Base-by-base conservation (phyloP, 1,140 invertebrate genomes). In the Bradysia coprophila region DNA sequence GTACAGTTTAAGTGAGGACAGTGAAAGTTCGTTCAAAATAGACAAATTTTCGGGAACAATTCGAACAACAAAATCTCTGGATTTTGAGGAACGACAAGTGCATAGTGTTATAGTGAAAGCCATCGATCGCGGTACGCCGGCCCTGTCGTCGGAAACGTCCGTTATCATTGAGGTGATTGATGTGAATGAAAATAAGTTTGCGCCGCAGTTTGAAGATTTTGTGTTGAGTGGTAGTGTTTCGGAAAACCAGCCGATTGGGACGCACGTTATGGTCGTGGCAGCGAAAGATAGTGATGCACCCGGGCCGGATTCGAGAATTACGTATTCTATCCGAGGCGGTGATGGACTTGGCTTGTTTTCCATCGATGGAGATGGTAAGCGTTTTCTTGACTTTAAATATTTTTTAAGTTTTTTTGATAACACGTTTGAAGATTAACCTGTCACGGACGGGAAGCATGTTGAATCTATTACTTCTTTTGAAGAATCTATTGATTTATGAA, bases 331-430 rank as follows among this genome's bases (percentile, higher is more conserved):
- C 40, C 68, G 80, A 8, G 85, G 77, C 38, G 93, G 93, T 8
- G 78, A 85, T 52, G 93, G 93, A 18, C 67, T 96, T 38, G 88
- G 91, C 16, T 73, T 81, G 41, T 97, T 97, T 67, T 72, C 76
- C 45, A 86, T 97, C 41, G 90, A 95, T 54, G 73, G 81, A 53
- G 71, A 85, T 72, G 91, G 90, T 91, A 63, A 71, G n/a, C n/a
- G n/a, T n/a, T n/a, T n/a, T n/a, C n/a, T n/a, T n/a, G n/a, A n/a
- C n/a, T n/a, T n/a, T n/a, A n/a, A n/a, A n/a, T n/a, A n/a, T n/a
- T n/a, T n/a, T n/a, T n/a, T n/a, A n/a, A n/a, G n/a, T n/a, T n/a
- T n/a, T n/a, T n/a, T n/a, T n/a, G n/a, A n/a, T n/a, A n/a, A n/a
- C n/a, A n/a, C n/a, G n/a, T n/a, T n/a, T n/a, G n/a, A n/a, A n/a